These are phyloP conservation scores for Strix uralensis DNA, from an alignment of 2,113 vertebrate species.

Conservation along the genomic window DNA sequence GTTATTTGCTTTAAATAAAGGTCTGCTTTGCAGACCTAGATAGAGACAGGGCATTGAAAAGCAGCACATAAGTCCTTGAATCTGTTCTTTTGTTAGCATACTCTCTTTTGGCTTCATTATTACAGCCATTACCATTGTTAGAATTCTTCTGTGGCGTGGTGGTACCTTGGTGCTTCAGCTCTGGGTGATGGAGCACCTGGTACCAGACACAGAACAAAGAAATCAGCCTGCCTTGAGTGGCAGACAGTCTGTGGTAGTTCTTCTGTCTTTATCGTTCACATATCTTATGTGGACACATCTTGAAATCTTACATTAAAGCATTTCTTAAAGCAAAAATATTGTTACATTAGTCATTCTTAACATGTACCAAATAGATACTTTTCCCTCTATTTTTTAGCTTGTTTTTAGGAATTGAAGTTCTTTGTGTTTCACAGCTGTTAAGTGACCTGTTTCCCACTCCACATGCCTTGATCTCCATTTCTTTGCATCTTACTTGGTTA, in stretches of 20 bases:
- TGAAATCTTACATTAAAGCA: background rate
- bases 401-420: background rate
- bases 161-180: background rate
- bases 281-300: background rate
- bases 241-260: background rate
- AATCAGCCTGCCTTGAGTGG: background rate
- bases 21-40: background rate
- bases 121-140: background rate
- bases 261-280: background rate
- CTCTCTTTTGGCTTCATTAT: background rate
- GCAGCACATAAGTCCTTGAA: background rate
- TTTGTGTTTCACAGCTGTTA: background rate
- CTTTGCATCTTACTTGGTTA: background rate
- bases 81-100: background rate
- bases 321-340: background rate
- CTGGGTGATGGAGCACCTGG: background rate
- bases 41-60: background rate
- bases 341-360: background rate
- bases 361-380: background rate
- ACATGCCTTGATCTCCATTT: background rate
- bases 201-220: background rate
- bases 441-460: background rate
- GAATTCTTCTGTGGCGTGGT: background rate
- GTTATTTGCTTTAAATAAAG: conserved; percentile 5
- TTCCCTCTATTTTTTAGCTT: background rate